Percentiles rank a stretch among this genome's conserved stretches.
Conservation (phyloP, 2,797 vertebrate genomes). For the Lutjanus campechanus region DNA sequence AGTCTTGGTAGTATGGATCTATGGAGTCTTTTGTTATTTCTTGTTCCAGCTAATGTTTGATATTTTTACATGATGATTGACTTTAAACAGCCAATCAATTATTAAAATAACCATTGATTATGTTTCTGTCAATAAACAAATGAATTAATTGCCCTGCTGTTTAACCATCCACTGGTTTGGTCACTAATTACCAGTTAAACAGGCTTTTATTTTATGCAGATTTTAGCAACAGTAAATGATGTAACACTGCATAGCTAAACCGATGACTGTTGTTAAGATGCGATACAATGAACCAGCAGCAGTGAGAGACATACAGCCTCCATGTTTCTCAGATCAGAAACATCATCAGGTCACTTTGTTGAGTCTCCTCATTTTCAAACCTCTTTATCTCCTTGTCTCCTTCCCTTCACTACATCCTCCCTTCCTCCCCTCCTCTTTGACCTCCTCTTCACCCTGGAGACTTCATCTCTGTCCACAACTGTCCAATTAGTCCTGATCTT, state of each 20-base stretch:
- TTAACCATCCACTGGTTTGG: not conserved
- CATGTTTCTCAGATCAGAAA: too few species aligned
- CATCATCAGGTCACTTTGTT: not conserved
- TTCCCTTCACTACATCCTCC: slow-evolving; percentile 29
- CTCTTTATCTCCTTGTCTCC: not conserved
- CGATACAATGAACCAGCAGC: too few species aligned
- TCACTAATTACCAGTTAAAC: not conserved
- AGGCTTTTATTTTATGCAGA: not conserved
- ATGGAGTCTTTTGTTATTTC: not conserved
- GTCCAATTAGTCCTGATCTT: slow-evolving; percentile 56
- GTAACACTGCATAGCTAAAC: too few species aligned
- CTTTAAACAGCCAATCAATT: slow-evolving; percentile 16
- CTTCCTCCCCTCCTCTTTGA: slow-evolving; percentile 37
- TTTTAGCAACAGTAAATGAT: too few species aligned
- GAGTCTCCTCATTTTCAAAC: not conserved
- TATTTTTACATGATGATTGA: slow-evolving; percentile 6
- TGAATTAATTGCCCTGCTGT: not conserved
- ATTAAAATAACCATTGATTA: slow-evolving; percentile 5
- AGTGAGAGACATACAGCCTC: too few species aligned
- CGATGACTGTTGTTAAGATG: too few species aligned
- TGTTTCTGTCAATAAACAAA: not conserved
- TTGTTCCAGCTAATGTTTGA: not conserved
- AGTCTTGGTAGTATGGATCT: too few species aligned
- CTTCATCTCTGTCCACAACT: slow-evolving; percentile 15
- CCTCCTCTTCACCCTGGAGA: slow-evolving; percentile 72